Percentiles rank a stretch among this genome's conserved stretches.
phyloP scores from a whole-genome alignment of 2,888 invertebrate genomes.

The Hofmannophila pseudospretella region DNA sequence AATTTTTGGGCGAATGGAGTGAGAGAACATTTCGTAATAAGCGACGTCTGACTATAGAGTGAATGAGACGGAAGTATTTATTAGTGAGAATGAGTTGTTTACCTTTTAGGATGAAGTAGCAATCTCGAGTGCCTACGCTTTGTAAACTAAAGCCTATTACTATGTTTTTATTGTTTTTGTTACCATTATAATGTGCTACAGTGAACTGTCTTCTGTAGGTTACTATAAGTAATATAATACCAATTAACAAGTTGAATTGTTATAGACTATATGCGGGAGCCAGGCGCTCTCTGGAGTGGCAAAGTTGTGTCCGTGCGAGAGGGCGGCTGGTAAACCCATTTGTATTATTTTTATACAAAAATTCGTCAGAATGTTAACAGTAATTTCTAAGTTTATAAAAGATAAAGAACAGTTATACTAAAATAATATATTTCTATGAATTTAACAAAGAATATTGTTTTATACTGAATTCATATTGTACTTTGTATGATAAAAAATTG shows the following conservation, averaged over 20 bases:
- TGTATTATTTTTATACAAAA: constrained; percentile 75
- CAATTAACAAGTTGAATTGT: constrained; percentile 76
- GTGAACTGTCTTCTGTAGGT: constrained; percentile 70
- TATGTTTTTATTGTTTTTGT: constrained; percentile 75
- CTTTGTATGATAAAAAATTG: constrained; percentile 51
- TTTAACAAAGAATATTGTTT: constrained; percentile 78
- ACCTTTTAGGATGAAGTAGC: constrained; percentile 70
- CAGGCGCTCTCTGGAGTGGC: constrained; percentile 18
- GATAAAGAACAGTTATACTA: constrained; percentile 73
- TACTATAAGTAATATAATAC: constrained; percentile 69
- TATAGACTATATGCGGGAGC: constrained; percentile 47
- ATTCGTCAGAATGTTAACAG: constrained; percentile 75
- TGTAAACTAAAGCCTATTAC: constrained; percentile 73
- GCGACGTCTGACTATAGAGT: too few relatives aligned
- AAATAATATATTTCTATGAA: constrained; percentile 77
- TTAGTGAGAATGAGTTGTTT: constrained; percentile 75
- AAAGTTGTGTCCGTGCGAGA: background rate
- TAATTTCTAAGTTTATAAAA: constrained; percentile 76
- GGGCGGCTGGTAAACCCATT: constrained; percentile 41
- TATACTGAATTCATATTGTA: constrained; percentile 73
- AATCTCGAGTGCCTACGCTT: constrained; percentile 79
- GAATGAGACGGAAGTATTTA: constrained; percentile 69
- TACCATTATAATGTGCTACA: constrained; percentile 71
- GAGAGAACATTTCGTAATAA: constrained; percentile 30
- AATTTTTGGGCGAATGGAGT: constrained; percentile 40